Base-by-base conservation (phyloP, 2,888 invertebrate genomes). In the Leucoma salicis region DNA sequence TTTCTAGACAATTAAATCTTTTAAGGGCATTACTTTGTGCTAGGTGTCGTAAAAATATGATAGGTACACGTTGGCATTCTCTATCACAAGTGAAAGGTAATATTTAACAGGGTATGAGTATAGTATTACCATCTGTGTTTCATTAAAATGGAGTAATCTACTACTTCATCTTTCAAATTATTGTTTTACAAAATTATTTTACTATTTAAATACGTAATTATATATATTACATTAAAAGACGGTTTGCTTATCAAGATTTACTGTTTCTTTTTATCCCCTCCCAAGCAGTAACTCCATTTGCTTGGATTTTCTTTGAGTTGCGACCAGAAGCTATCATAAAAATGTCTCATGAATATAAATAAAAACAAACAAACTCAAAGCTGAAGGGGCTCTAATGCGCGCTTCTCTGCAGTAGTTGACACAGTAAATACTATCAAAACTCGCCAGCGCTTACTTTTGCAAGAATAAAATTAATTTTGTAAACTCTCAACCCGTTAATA, bases 401-500 rank as follows among this genome's bases (percentile, higher is more conserved):
- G 13, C n/a, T 31, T 18, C 21, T 12, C 16, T 4, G 14, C 24
- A 16, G 35, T 28, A 49, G 34, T 41, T 31, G 42, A 53, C 41
- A 43, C 27, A 34, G 32, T 32, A 39, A 44, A 49, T 37, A 42
- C 38, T 53, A 53, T 57, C 51, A 40, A 15, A 18, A 13, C 14
- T 38, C 14, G 11, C 16, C 60, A 53, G 34, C 32, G 2, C n/a
- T 4, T 12, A 33, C 5, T 25, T 24, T 24, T 24, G 14, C 29
- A 13, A 12, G 2, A 29, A 13, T 0, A 3, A 13, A 39, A 27
- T 32, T 38, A 42, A 50, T 44, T 39, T 46, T 39, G 35, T 21
- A 31, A 11, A 7, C 5, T 39, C 42, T 43, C 36, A 42, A 31
- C 42, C 29, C 39, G 46, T 53, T 53, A 58, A 62, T 51, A 58